These are phyloP conservation scores for Drosophila lacertosa DNA, from an alignment of 1,140 invertebrate species.

Conservation along the genomic window DNA sequence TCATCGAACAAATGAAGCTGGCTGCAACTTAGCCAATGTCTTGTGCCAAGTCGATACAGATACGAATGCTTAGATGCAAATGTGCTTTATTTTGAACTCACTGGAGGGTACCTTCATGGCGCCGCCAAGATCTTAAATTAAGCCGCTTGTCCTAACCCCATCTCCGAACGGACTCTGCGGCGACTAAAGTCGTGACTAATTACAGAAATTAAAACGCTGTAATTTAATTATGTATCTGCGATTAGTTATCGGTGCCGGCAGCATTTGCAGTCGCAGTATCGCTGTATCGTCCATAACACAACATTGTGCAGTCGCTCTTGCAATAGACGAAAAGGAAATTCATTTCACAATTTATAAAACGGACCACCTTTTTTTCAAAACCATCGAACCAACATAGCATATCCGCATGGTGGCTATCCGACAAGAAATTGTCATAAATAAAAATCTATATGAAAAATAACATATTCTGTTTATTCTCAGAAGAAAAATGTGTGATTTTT, in stretches of 20 bases:
- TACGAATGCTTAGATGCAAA: constrained; percentile 54
- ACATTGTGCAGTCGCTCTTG: constrained; percentile 15
- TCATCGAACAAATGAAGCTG: not conserved
- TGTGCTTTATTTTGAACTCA: constrained; percentile 44
- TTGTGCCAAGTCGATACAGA: constrained; percentile 37
- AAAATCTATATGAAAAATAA: too few relatives aligned
- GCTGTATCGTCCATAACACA: constrained; percentile 19
- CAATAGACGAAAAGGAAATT: constrained; percentile 44
- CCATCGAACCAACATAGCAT: too few relatives aligned
- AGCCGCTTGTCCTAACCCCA: constrained; percentile 21
- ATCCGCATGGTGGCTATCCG: too few relatives aligned
- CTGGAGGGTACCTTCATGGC: constrained; percentile 51
- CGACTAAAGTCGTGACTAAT: constrained; percentile 83
- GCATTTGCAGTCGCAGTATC: constrained; percentile 34
- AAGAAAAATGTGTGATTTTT: too few relatives aligned
- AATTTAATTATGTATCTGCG: constrained; percentile 84
- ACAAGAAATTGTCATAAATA: too few relatives aligned
- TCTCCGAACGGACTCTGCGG: constrained; percentile 7
- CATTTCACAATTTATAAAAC: constrained; percentile 47
- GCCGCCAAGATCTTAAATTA: constrained; percentile 38
- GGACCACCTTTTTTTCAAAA: too few relatives aligned
- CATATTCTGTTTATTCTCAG: too few relatives aligned
- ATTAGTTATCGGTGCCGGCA: constrained; percentile 76
- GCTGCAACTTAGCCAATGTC: not conserved
- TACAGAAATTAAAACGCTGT: constrained; percentile 84